These are phyloP conservation scores for Limnephilus rhombicus DNA, from an alignment of 2,888 invertebrate species.

Conservation along the genomic window DNA sequence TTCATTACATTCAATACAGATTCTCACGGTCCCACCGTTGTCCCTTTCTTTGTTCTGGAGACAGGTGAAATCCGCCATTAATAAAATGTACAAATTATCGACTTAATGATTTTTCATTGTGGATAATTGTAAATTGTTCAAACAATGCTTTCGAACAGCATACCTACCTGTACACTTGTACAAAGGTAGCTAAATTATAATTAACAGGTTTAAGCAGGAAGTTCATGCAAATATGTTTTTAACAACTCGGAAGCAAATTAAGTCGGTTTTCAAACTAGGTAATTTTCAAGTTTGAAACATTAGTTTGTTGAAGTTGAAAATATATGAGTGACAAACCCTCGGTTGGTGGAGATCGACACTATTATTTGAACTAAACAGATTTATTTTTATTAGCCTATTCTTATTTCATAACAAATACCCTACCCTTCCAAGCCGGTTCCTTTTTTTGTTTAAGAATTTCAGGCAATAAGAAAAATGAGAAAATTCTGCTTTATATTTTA, in stretches of 20 bases:
- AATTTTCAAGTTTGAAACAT: not conserved
- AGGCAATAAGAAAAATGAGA: not conserved
- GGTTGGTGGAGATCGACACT: not conserved
- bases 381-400: too few relatives aligned
- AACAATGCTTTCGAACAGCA: not conserved
- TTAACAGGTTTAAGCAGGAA: not conserved
- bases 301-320: not conserved
- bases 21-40: not conserved
- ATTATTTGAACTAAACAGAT: not conserved
- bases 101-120: not conserved
- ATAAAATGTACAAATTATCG: not conserved
- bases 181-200: not conserved
- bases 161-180: too few relatives aligned
- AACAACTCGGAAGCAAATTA: not conserved
- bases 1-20: not conserved
- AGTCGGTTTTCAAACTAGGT: not conserved
- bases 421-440: not conserved
- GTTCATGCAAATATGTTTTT: not conserved
- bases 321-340: not conserved
- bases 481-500: too few relatives aligned
- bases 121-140: slow-evolving; percentile 5
- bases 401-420: not conserved
- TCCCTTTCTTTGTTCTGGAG: not conserved
- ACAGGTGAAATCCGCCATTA: not conserved
- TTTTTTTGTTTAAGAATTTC: not conserved